phyloP scores from a whole-genome alignment of 2,797 vertebrate species.

The Ctenopoma kingsleyae region DNA sequence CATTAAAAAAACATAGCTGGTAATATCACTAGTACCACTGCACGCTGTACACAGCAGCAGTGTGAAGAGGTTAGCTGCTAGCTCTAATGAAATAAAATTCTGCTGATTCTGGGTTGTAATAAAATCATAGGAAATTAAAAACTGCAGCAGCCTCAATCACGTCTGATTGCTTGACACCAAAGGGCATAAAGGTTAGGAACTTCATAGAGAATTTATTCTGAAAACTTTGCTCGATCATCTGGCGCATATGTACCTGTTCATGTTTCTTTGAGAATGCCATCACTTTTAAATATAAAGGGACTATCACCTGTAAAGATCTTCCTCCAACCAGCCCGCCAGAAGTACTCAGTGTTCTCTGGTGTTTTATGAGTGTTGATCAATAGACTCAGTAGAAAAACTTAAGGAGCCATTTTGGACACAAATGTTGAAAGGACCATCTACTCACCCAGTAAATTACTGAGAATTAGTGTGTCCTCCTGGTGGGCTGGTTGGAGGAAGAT shows the following conservation, averaged over 20 bases:
- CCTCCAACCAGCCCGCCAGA: slow-evolving; percentile 51
- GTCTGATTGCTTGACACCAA: slow-evolving; percentile 52
- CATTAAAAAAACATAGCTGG: slow-evolving; percentile 58
- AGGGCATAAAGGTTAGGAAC: slow-evolving; percentile 15
- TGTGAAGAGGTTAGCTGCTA: slow-evolving; percentile 66
- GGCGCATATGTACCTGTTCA: slow-evolving; percentile 6
- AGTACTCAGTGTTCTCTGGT: slow-evolving; percentile 61
- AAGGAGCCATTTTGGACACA: slow-evolving; percentile 49
- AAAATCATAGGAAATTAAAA: slow-evolving; percentile 50
- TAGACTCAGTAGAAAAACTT: slow-evolving; percentile 69
- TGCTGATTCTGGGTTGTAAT: slow-evolving; percentile 57
- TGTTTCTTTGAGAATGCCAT: slow-evolving; percentile 4
- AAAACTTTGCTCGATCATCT: slow-evolving; percentile 9
- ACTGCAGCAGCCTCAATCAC: slow-evolving; percentile 55
- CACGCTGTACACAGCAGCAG: slow-evolving; percentile 49
- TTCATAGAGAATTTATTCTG: slow-evolving; percentile 22
- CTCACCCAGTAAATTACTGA: slow-evolving; percentile 40
- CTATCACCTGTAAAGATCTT: slow-evolving; percentile 57
- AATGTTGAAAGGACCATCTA: slow-evolving; percentile 39
- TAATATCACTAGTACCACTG: slow-evolving; percentile 49
- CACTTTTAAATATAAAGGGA: slow-evolving; percentile 11
- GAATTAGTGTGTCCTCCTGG: slow-evolving; percentile 16
- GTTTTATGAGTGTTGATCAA: slow-evolving; percentile 74
- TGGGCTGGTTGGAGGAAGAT: slow-evolving; percentile 62
- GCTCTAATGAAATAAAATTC: slow-evolving; percentile 75